Evolutionary conservation across 2,797 vertebrate species (phyloP), one percentile per base, ranked within the genome.

Genomic region (Falco cherrug): DNA sequence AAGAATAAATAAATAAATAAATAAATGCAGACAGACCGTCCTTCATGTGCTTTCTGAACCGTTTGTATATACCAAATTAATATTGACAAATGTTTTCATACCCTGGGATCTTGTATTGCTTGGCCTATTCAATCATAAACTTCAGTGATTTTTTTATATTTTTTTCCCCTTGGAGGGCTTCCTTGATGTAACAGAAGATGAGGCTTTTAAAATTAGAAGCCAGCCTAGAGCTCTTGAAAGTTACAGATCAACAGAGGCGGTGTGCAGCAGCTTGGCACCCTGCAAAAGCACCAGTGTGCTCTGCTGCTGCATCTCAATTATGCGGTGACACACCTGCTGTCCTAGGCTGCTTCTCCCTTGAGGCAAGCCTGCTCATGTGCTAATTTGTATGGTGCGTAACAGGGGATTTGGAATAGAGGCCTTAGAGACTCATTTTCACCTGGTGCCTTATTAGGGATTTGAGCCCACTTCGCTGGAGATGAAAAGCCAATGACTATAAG

Each of bases 401-500:
- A 79, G 67, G 86, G 88, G 84, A 90, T 89, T 89, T 93, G 78
- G 68, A 90, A 82, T 24, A 74, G 74, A 74, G 60, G 75, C 94
- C 78, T 84, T 17, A 26, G 83, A 93, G 93, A 90, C 90, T 74
- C 75, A 64, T 94, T 95, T 95, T 92, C 94, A 94, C 88, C 84
- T 77, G 81, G 50, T 92, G 68, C 90, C 81, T 94, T 87, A 89
- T 89, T 80, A 89, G 73, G 78, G 64, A 83, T 93, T 95, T 95
- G 80, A 93, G 81, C 67, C 86, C 67, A 53, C 43, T 81, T 86
- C 1, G 6, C 9, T 71, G 35, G 71, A 90, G 67, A 94, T 92
- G 91, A 96, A 95, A 97, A 97, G 75, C 88, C 93, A 89, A 67
- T 51, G 64, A 86, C 26, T 39, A 68, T 41, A 95, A 94, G 29